Conservation (phyloP, 2,113 vertebrate genomes). For the Parotia lawesii region DNA sequence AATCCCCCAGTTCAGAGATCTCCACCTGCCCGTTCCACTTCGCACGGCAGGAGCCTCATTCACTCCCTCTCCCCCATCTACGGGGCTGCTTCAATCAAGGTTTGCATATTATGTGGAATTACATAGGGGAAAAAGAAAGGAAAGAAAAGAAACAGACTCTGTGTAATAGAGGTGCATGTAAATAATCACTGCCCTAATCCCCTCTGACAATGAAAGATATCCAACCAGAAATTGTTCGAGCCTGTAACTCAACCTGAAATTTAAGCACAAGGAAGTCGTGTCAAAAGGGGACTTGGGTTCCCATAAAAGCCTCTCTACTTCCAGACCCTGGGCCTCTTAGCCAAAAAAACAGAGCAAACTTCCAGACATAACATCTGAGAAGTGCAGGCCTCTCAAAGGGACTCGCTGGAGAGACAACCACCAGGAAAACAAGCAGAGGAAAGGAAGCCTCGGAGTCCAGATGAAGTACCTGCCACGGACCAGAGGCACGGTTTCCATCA, state of each 20-base stretch:
- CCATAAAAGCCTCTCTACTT: slow-evolving; percentile 53
- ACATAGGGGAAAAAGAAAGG: not conserved
- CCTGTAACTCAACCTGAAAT: slow-evolving; percentile 55
- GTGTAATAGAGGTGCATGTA: slow-evolving; percentile 58
- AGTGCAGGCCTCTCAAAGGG: slow-evolving; percentile 35
- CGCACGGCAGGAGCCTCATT: not conserved
- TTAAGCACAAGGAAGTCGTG: slow-evolving; percentile 61
- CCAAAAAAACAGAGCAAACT: slow-evolving; percentile 54
- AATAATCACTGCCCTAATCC: slow-evolving; percentile 66
- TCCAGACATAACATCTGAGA: slow-evolving; percentile 60
- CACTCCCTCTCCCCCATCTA: not conserved
- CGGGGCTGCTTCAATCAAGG: not conserved
- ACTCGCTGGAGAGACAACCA: not conserved
- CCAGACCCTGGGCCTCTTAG: slow-evolving; percentile 46
- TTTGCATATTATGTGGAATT: not conserved
- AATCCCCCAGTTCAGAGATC: not conserved
- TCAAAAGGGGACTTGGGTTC: slow-evolving; percentile 66
- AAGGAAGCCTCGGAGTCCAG: not conserved
- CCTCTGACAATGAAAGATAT: slow-evolving; percentile 61
- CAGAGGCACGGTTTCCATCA: not conserved
- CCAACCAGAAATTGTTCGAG: not conserved
- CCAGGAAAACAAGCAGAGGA: not conserved
- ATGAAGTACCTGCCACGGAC: not conserved
- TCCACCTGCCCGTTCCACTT: not conserved
- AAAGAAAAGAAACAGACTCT: slow-evolving; percentile 47